phyloP scores from a whole-genome alignment of 2,113 vertebrate species.

The Erythrocebus patas region DNA sequence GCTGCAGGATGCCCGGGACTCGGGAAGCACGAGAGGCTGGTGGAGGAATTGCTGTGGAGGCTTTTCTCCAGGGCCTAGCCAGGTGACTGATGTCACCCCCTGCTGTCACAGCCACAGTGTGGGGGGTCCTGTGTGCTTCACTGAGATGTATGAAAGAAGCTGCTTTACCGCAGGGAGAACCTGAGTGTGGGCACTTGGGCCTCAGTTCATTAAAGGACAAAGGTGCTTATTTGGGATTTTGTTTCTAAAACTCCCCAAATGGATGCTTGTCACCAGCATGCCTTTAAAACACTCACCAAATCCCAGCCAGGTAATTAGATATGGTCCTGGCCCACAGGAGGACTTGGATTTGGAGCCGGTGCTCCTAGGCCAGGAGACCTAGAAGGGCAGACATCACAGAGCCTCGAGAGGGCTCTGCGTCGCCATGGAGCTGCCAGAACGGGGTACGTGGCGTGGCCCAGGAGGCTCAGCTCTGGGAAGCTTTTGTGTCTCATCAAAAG shows the following conservation, averaged over 20 bases:
- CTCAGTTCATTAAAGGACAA: neutral
- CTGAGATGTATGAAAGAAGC: neutral
- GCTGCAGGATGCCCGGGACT: neutral
- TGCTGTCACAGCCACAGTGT: neutral
- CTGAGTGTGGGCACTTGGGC: neutral
- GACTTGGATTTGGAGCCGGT: neutral
- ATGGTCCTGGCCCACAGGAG: neutral
- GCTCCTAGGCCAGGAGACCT: neutral
- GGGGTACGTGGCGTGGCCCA: neutral
- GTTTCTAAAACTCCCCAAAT: neutral
- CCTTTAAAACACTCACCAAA: neutral
- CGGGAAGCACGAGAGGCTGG: neutral
- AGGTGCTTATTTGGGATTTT: neutral
- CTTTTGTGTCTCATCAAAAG: neutral
- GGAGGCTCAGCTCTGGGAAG: neutral
- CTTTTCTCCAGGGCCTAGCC: neutral
- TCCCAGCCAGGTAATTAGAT: neutral
- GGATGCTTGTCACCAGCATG: neutral
- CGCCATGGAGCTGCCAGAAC: neutral
- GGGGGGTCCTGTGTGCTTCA: neutral
- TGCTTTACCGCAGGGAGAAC: neutral
- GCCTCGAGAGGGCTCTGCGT: neutral
- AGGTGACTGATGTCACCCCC: neutral
- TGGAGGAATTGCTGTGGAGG: neutral
- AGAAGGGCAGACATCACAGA: rapidly evolving